These are phyloP conservation scores for Hydrozoanthus gracilis DNA, from an alignment of 92 coral and sea anemone genomes.

Conservation along the genomic window DNA sequence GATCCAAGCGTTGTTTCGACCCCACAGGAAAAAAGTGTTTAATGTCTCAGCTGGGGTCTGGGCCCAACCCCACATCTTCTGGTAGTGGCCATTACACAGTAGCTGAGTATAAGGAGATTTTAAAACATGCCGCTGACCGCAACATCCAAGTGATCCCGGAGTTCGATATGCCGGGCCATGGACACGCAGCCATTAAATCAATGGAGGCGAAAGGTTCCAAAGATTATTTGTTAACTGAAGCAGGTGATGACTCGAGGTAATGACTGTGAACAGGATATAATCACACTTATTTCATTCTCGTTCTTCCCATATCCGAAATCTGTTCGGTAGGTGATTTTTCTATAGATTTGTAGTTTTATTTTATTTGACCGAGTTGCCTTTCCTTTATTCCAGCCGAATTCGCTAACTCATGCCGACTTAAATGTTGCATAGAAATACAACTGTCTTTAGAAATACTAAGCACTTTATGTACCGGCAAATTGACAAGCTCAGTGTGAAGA, in stretches of 20 bases:
- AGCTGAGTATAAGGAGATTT: constrained; percentile 77
- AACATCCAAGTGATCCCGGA: constrained; percentile 95
- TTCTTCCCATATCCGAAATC: neutral
- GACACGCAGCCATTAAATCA: constrained; percentile 47
- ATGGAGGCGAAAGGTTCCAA: constrained; percentile 41
- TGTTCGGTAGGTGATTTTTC: no score
- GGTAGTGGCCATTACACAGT: constrained; percentile 79
- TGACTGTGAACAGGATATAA: neutral
- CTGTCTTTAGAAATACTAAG: no score
- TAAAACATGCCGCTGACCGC: constrained; percentile 70
- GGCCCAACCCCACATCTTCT: constrained; percentile 70
- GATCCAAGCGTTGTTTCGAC: constrained; percentile 90
- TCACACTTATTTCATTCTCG: neutral
- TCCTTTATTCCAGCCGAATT: no score
- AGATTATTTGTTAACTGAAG: constrained; percentile 26
- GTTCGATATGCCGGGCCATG: constrained; percentile 98
- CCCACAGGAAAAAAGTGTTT: constrained; percentile 68
- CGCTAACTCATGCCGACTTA: no score
- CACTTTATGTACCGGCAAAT: no score
- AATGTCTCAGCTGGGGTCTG: constrained; percentile 92
- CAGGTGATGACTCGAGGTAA: constrained; percentile 33
- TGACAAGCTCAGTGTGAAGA: no score
- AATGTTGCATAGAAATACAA: no score
- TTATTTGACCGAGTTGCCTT: no score
- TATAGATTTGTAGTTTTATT: no score